Base-by-base conservation (phyloP, 64 coral and sea anemone genomes). In the Actinia tenebrosa region DNA sequence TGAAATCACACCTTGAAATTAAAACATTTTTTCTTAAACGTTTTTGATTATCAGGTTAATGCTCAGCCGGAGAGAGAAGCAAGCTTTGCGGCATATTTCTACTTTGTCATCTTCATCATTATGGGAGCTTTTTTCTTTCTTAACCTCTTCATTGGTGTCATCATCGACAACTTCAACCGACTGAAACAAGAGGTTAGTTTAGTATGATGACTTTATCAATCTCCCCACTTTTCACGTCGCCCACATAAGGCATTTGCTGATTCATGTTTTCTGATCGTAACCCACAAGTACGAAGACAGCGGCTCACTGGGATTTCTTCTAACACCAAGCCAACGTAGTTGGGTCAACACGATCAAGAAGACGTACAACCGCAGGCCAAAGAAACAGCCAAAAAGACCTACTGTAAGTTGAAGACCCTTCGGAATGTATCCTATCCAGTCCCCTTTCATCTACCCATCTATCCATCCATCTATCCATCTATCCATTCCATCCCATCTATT, bases 271-370 rank as follows among this genome's bases (percentile, higher is more conserved):
- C 25, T 30, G 10, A 1, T 75, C 13, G 7, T 37, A 42, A 37
- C 1, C 69, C 11, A 2, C 66, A 37, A 99, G 96, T 99, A 99
- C 77, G 96, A 99, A 87, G 96, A 99, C 78, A 99, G 86, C 27
- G 96, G 93, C 37, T 93, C 96, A 10, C 86, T 99, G 26, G 96
- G 96, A 15, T 92, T 99, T 54, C 91, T 99, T 60, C 79, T 99
- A 22, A 99, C 96, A 10, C 93, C 96, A 53, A 89, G 90, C 52
- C 96, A 99, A 42, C 91, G 96, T 62, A 99, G 88, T n/a, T 99
- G 96, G 96, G 96, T 99, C 5, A 99, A 99, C 63, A 94, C 93
- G 4, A 87, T 99, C 46, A 92, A 92, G 82, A 94, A 94, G 78
- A 99, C 96, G 0, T 99, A 94, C 88, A 88, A 90, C 80, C 84